Conservation (phyloP, 2,113 vertebrate species). For the Tyrannus savana region DNA sequence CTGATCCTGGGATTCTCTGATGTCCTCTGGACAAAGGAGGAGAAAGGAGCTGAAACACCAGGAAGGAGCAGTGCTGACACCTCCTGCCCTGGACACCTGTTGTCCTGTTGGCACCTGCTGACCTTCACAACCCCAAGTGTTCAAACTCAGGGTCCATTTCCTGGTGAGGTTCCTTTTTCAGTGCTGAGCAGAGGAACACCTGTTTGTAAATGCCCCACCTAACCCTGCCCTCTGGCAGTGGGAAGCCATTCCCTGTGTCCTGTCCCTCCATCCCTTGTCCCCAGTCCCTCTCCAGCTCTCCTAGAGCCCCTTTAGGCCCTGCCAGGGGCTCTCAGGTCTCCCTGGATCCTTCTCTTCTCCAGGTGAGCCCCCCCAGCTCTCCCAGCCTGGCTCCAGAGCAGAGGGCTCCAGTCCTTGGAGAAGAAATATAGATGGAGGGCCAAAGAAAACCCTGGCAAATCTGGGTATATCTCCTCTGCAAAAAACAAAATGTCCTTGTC, state of each 20-base stretch:
- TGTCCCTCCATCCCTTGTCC: rapidly evolving
- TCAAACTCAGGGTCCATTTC: background rate
- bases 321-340: background rate
- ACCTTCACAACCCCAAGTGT: rapidly evolving
- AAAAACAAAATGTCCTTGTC: background rate
- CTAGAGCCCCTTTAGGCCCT: background rate
- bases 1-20: background rate
- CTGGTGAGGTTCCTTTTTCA: background rate
- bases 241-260: background rate
- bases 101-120: background rate
- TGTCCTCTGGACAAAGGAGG: background rate
- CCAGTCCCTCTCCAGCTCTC: background rate
- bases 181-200: background rate
- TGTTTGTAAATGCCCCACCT: background rate
- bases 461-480: background rate
- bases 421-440: background rate
- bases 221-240: background rate
- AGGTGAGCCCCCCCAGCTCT: background rate
- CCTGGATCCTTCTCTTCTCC: background rate
- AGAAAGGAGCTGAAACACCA: background rate
- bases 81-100: background rate
- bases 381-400: background rate
- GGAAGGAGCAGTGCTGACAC: background rate
- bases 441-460: background rate
- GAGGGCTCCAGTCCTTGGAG: background rate